phyloP scores from a whole-genome alignment of 2,113 vertebrate genomes.

The Callipepla squamata region DNA sequence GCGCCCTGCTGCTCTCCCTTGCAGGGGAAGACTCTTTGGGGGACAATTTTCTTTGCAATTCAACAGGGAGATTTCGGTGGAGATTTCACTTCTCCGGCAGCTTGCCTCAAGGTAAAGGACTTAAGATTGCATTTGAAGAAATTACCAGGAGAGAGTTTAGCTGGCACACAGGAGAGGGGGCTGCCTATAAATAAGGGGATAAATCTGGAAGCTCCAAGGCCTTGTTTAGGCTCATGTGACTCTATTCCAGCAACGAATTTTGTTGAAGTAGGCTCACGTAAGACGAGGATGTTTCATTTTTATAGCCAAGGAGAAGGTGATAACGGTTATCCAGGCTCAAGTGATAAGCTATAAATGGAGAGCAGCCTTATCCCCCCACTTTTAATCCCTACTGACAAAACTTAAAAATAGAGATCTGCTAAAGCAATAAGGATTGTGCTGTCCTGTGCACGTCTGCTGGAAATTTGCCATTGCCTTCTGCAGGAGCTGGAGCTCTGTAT shows the following conservation, averaged over 20 bases:
- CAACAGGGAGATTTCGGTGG: neutral
- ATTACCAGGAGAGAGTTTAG: neutral
- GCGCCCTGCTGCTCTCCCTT: neutral
- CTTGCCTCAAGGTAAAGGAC: neutral
- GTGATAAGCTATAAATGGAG: neutral
- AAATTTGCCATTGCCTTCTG: neutral
- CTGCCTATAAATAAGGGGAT: neutral
- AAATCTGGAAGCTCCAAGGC: neutral
- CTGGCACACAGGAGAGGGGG: neutral
- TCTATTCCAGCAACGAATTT: neutral
- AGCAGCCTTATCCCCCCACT: neutral
- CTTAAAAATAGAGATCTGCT: neutral
- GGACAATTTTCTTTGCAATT: neutral
- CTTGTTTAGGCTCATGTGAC: neutral
- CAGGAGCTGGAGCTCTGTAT: neutral
- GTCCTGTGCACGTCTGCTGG: neutral
- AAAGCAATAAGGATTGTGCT: neutral
- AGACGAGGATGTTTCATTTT: neutral
- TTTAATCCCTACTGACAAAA: neutral
- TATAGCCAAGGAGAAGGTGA: neutral
- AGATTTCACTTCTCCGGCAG: neutral
- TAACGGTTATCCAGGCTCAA: neutral
- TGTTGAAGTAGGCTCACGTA: neutral
- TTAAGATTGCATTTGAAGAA: neutral
- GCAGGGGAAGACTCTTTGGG: neutral